Evolutionary conservation across 2,797 vertebrate species (phyloP).

Genomic region (Anableps anableps): DNA sequence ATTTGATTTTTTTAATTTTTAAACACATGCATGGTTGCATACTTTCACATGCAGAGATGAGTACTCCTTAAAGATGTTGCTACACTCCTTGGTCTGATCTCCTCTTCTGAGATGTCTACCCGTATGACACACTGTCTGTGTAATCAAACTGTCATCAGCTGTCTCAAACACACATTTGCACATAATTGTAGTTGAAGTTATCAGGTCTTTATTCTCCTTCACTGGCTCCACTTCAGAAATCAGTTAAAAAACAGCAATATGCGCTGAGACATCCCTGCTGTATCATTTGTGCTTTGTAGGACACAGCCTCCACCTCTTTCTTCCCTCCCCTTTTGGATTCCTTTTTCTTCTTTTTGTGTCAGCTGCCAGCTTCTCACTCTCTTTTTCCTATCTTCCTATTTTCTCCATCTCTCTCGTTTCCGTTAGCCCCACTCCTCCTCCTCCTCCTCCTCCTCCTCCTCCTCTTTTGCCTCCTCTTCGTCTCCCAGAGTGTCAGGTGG

Average conservation of each 20-base stretch:
- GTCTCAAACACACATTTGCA: conserved; percentile 48
- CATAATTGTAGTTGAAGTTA: conserved; percentile 51
- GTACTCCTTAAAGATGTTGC: conserved; percentile 20
- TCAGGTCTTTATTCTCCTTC: conserved; percentile 49
- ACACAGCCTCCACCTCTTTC: conserved; percentile 11
- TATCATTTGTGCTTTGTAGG: conserved; percentile 36
- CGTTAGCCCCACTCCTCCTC: neutral
- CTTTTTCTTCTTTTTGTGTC: conserved; percentile 16
- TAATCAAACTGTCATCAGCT: conserved; percentile 59
- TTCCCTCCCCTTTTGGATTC: conserved; percentile 18
- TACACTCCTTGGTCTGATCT: conserved; percentile 24
- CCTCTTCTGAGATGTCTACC: conserved; percentile 37
- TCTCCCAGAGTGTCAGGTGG: conserved; percentile 27
- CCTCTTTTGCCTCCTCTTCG: conserved; percentile 7
- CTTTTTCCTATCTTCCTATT: conserved; percentile 7
- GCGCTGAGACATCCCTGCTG: neutral
- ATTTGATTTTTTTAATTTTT: neutral
- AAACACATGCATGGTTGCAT: neutral
- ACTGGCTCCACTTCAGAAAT: conserved; percentile 51
- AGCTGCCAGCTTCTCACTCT: conserved; percentile 10
- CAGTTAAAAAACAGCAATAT: conserved; percentile 30
- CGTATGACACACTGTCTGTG: conserved; percentile 42
- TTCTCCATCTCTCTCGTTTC: neutral
- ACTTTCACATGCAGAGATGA: conserved; percentile 1
- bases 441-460: neutral